Evolutionary conservation across 2,797 vertebrate species (phyloP), one percentile per base, ranked within the genome.

Genomic region (Emydoidea blandingii): DNA sequence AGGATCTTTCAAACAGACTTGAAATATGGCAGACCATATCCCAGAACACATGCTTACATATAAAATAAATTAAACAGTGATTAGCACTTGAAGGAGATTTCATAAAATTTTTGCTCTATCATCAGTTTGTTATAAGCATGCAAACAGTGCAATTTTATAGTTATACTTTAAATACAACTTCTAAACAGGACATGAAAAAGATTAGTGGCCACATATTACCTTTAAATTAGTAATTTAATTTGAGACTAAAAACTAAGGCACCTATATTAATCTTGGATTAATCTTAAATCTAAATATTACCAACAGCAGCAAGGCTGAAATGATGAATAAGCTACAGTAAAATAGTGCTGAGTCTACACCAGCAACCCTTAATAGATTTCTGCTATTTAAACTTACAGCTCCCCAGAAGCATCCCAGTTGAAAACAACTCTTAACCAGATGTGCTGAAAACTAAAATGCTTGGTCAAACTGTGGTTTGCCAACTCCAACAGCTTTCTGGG

Each of bases 1-100:
- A 74, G 93, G 87, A 89, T 80, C 81, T 65, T 93, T 93, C 88
- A 72, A 72, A 72, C 68, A 96, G 81, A 53, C 88, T 78, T 65
- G 94, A 91, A 93, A 94, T 11, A 59, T 37, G 80, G 89, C 68
- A 91, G 93, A 11, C 1, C 5, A 91, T 72, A 37, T 87, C 84
- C 57, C 54, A 94, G 34, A 96, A 47, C 23, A 65, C 2, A 2
- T 41, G 62, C 72, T 93, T 62, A 41, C 4, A 57, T 47, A 16
- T 68, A 83, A 29, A 49, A 74, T 41, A 52, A n/a, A 68, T 50
- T 49, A 5, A 37, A 29, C 15, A 68, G 31, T 54, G 12, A 54
- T 41, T 81, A 81, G n/a, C 23, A 27, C 25, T 53, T n/a, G 18
- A 52, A 16, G 8, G 31, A 65, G 31, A 10, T 65, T 31, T 31